A percentile compares a stretch with the other conserved stretches of the same genome.
phyloP scores from a whole-genome alignment of 2,113 vertebrate species.

The Lanius collurio region DNA sequence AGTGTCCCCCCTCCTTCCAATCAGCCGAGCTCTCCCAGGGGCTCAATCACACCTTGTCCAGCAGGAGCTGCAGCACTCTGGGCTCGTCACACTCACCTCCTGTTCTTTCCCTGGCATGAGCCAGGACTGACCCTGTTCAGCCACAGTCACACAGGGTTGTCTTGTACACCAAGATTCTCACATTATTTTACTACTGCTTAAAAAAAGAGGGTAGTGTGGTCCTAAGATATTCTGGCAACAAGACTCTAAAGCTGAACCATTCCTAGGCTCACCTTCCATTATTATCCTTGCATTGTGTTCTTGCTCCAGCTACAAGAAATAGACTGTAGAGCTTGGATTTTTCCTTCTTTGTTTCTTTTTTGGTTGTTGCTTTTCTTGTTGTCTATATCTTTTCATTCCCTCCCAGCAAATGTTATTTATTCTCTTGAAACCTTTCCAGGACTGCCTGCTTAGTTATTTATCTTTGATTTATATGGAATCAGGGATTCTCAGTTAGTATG shows the following conservation, averaged over 20 bases:
- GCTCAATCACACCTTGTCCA: background rate
- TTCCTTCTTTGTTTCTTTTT: background rate
- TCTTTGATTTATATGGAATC: background rate
- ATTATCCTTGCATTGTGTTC: background rate
- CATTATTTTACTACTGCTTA: background rate
- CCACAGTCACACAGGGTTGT: rapidly evolving
- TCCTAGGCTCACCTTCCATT: background rate
- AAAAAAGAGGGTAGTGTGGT: background rate
- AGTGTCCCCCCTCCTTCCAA: rapidly evolving
- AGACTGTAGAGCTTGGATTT: background rate
- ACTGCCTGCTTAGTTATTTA: background rate
- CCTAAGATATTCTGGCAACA: background rate
- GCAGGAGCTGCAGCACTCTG: rapidly evolving
- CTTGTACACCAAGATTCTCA: background rate
- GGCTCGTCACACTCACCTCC: rapidly evolving
- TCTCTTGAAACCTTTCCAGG: background rate
- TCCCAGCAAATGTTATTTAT: background rate
- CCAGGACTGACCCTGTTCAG: background rate
- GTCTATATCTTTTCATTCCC: background rate
- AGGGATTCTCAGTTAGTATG: background rate
- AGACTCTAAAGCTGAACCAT: background rate
- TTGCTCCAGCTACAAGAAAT: background rate
- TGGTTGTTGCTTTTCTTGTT: background rate
- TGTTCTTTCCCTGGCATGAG: background rate
- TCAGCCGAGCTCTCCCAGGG: rapidly evolving